A percentile compares a stretch with the other conserved stretches of the same genome.
These are phyloP conservation scores for Oreocharis arfaki DNA, from an alignment of 2,113 vertebrate genomes.

Conservation along the genomic window DNA sequence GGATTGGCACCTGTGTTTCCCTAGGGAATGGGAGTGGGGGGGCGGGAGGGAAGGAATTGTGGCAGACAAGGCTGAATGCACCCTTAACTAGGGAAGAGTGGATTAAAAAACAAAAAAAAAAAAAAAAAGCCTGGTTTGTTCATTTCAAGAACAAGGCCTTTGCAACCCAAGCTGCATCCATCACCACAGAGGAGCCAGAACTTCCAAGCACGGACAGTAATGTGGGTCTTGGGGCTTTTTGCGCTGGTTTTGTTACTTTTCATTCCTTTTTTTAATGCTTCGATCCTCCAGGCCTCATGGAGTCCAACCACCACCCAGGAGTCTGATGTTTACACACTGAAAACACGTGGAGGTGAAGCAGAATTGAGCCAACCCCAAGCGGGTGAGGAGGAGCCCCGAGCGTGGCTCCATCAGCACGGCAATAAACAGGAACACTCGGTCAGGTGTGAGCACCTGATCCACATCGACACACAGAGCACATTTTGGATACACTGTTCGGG, in stretches of 20 bases:
- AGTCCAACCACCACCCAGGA: slow-evolving; percentile 52
- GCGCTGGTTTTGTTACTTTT: background rate
- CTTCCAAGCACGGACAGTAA: background rate
- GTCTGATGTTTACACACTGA: slow-evolving; percentile 81
- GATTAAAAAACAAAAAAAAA: background rate
- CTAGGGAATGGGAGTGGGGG: slow-evolving; percentile 57
- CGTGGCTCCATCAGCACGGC: slow-evolving; percentile 47
- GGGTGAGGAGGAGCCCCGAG: background rate
- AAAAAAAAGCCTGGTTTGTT: slow-evolving; percentile 64
- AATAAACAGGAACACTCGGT: slow-evolving; percentile 74
- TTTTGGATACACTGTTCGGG: background rate
- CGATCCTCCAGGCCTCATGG: slow-evolving; percentile 3
- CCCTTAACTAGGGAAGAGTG: slow-evolving; percentile 55
- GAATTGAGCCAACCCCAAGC: background rate
- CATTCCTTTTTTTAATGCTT: background rate
- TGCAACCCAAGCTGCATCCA: background rate
- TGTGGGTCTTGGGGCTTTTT: background rate
- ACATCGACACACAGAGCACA: slow-evolving; percentile 44
- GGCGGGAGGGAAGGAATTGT: background rate
- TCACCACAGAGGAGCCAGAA: background rate
- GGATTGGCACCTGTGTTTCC: slow-evolving; percentile 92
- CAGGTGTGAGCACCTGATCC: background rate
- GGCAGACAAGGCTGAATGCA: background rate
- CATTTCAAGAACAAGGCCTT: slow-evolving; percentile 74
- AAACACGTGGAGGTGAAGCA: background rate